Percentiles rank a stretch among this genome's conserved stretches.
phyloP scores from a whole-genome alignment of 35 echinoderm and acorn worm genomes.

The Lytechinus pictus region DNA sequence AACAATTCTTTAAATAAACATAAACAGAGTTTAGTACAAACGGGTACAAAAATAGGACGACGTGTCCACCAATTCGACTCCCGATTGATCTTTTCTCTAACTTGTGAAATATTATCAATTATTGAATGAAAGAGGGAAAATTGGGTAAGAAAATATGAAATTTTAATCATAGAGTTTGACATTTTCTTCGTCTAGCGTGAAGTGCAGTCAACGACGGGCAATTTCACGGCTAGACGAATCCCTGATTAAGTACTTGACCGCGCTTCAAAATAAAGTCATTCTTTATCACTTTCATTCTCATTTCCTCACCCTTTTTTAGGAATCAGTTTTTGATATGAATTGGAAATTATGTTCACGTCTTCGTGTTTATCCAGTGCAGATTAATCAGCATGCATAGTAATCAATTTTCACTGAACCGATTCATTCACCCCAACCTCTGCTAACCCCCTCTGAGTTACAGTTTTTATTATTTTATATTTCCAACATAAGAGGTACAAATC shows the following conservation, averaged over 20 bases:
- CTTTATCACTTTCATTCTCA: not conserved
- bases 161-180: not conserved
- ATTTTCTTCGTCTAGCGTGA: not conserved
- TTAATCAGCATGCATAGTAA: not conserved
- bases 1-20: too few relatives aligned
- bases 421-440: not conserved
- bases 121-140: not conserved
- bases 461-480: not conserved
- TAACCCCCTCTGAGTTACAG: not conserved
- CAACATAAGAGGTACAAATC: not conserved
- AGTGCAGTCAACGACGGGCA: not conserved
- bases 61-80: not conserved
- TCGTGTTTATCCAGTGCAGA: not conserved
- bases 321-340: not conserved
- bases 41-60: not conserved
- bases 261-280: not conserved
- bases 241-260: constrained; percentile 1
- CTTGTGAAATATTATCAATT: not conserved
- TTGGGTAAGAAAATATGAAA: not conserved
- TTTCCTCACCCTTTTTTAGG: not conserved
- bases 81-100: not conserved
- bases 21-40: not conserved
- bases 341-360: not conserved
- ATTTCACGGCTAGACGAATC: not conserved
- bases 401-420: not conserved